Evolutionary conservation across 2,888 invertebrate species (phyloP), one percentile per base, ranked within the genome.

Genomic region (Hypomecis punctinalis): DNA sequence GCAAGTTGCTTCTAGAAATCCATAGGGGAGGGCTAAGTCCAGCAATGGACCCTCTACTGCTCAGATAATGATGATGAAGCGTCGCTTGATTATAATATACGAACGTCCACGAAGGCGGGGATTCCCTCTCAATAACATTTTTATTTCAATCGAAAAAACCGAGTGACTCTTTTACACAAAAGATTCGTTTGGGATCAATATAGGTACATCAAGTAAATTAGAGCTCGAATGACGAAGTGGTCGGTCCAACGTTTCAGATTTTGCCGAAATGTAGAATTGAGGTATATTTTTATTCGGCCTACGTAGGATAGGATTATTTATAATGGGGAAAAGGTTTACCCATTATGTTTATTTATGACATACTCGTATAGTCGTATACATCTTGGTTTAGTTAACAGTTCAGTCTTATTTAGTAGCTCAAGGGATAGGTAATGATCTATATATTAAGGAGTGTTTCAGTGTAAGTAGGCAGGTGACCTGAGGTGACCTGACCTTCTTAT

Each of bases 181-280:
- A 74, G 80, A 67, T 73, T 71, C 67, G 68, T 73, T 71, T 67
- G 79, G 80, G 80, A 81, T 83, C 83, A 82, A 84, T 84, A 84
- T 82, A n/a, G n/a, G n/a, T n/a, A 80, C 80, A 80, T 83, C 83
- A 83, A 77, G 73, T 79, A 80, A 85, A 84, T 84, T 85, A 82
- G 79, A 81, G 71, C 71, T 66, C 67, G 69, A 69, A 68, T 74
- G 74, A 73, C 73, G 73, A 23, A 40, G 40, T 67, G 70, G 70
- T 60, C 45, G 45, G 46, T 37, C 58, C 64, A 40, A 46, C 61
- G 66, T 67, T 70, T 67, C 61, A 39, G 47, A 13, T 48, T 49
- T 37, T 51, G 13, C 5, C 33, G 10, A 47, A 8, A 47, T 47
- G 33, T 33, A 8, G 8, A 46, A 2, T 45, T 9, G 23, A 47